These are phyloP conservation scores for Pachymerium ferrugineum DNA, from an alignment of 2,888 invertebrate genomes.

Conservation along the genomic window DNA sequence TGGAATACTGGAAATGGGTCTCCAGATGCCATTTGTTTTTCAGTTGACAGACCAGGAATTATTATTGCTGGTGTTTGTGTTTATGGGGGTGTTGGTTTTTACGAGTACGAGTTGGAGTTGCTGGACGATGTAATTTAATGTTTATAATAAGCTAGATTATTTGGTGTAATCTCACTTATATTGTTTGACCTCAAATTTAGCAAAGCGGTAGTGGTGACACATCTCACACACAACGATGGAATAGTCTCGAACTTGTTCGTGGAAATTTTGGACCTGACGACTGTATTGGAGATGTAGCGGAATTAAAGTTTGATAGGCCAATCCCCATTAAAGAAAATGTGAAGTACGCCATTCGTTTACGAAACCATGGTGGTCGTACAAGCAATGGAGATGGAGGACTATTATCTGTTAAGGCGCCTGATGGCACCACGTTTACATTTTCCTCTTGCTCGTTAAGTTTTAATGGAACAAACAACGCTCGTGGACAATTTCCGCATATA, in stretches of 20 bases:
- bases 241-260: constrained; percentile 72
- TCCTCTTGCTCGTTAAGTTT: constrained; percentile 86
- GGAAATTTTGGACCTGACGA: constrained; percentile 80
- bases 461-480: constrained; percentile 90
- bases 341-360: constrained; percentile 79
- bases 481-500: constrained; percentile 91
- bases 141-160: background rate
- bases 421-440: constrained; percentile 85
- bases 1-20: constrained; percentile 98
- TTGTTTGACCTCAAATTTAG: constrained; percentile 32
- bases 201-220: constrained; percentile 43
- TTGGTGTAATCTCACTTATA: background rate
- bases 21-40: constrained; percentile 92
- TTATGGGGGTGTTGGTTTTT: constrained; percentile 80
- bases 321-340: constrained; percentile 79
- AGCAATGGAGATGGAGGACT: constrained; percentile 92
- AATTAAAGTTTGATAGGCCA: constrained; percentile 83
- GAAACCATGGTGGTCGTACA: constrained; percentile 86
- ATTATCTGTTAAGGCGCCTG: constrained; percentile 80
- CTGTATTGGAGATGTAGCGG: constrained; percentile 73
- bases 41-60: constrained; percentile 83
- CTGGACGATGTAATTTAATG: constrained; percentile 59
- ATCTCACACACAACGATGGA: constrained; percentile 60
- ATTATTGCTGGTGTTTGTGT: constrained; percentile 83
- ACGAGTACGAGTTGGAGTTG: constrained; percentile 85